Evolutionary conservation across 2,888 invertebrate genomes (phyloP), one percentile per base, ranked within the genome.

Genomic region (Chelonus formosanus): DNA sequence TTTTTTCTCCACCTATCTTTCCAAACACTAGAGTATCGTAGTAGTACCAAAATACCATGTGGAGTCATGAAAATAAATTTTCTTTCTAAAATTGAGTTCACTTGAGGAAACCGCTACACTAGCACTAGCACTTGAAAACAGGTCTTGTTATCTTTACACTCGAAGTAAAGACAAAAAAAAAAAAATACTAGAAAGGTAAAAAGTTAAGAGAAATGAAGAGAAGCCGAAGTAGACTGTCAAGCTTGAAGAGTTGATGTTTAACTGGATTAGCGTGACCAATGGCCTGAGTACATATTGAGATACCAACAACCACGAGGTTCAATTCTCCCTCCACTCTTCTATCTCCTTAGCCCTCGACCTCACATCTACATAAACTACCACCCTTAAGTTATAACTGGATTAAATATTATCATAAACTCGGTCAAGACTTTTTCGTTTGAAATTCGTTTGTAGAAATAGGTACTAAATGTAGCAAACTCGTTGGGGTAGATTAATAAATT

Each of bases 401-500:
- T 80, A 78, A 76, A 80, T 80, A 80, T 80, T 79, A 78, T 78
- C 75, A 79, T 80, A 78, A 80, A 78, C 76, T 73, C 70, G 67
- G 68, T 70, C 59, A 52, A 58, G 54, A 63, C 55, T 64, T 64
- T 61, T 59, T 40, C 32, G 40, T 60, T 53, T 20, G n/a, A n/a
- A 36, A 7, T 10, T 10, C 43, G 7, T 48, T 35, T 47, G 31
- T n/a, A 10, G 7, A 31, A 63, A 10, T 6, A 8, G 48, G 10
- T 53, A 8, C 34, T 31, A 34, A 53, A 61, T 36, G n/a, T 43
- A 47, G 45, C 4, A 6, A 36, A 54, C 3, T 56, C 34, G 40
- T 5, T 36, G 34, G 47, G 56, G 43, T n/a, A 3, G 44, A 36
- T 50, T 52, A 8, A 48, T 3, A 48, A 31, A 43, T 34, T 31